Conservation (phyloP, 2,888 invertebrate species). For the Lobophora halterata region DNA sequence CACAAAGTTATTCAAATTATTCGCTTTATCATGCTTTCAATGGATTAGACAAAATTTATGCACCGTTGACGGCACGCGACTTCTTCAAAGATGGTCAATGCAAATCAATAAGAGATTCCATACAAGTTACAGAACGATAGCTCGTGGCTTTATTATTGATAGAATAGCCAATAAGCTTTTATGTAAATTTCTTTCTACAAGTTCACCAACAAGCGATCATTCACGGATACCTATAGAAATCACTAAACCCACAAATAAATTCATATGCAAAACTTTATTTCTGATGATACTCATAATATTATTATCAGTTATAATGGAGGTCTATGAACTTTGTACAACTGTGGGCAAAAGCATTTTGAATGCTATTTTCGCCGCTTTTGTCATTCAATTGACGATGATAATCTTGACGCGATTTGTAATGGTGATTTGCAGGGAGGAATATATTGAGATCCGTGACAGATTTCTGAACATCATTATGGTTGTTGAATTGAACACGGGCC, state of each 20-base stretch:
- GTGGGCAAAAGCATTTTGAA: conserved; percentile 45
- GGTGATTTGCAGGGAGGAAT: conserved; percentile 15
- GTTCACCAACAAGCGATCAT: conserved; percentile 33
- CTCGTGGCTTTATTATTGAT: conserved; percentile 29
- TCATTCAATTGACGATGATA: conserved; percentile 32
- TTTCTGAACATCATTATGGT: too few species aligned
- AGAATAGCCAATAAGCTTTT: conserved; percentile 36
- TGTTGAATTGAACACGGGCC: too few species aligned
- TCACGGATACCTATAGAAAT: conserved; percentile 7
- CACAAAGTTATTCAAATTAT: conserved; percentile 17
- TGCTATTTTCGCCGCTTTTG: conserved; percentile 34
- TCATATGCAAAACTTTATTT: conserved; percentile 71
- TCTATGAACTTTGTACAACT: conserved; percentile 61
- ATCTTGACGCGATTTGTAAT: conserved; percentile 20
- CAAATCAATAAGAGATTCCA: conserved; percentile 18
- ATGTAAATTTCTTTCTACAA: conserved; percentile 51
- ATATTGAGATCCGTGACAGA: conserved; percentile 10
- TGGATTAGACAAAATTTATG: conserved; percentile 30
- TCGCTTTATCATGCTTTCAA: conserved; percentile 13
- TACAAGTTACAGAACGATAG: conserved; percentile 10
- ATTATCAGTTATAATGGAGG: conserved; percentile 58
- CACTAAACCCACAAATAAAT: conserved; percentile 51
- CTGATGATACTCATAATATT: conserved; percentile 50
- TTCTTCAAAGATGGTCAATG: conserved; percentile 15
- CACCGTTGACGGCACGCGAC: conserved; percentile 24